Evolutionary conservation across 2,797 vertebrate species (phyloP).

Genomic region (Myotis planiceps): DNA sequence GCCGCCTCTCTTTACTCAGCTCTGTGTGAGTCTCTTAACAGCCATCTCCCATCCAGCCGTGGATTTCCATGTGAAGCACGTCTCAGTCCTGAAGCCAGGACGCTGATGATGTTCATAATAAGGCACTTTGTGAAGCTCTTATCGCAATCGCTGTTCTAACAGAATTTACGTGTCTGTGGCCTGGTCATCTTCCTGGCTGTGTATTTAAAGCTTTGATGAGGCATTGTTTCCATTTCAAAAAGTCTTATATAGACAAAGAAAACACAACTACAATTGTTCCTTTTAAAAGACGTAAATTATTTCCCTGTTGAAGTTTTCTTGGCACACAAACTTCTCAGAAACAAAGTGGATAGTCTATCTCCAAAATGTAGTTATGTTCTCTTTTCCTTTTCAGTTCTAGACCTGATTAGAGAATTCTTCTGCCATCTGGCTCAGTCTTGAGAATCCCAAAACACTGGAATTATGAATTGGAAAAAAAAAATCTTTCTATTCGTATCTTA

Average conservation of each 20-base stretch:
- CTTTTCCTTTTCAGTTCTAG: neutral
- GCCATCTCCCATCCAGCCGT: rapidly evolving
- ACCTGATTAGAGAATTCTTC: neutral
- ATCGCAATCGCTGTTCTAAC: neutral
- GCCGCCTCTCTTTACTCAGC: neutral
- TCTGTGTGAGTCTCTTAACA: neutral
- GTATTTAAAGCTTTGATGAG: neutral
- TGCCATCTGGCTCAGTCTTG: neutral
- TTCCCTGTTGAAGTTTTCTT: neutral
- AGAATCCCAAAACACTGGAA: neutral
- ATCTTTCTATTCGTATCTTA: neutral
- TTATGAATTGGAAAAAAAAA: neutral
- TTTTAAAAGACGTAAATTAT: neutral
- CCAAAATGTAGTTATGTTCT: neutral
- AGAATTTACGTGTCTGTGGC: neutral
- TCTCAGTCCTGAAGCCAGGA: neutral
- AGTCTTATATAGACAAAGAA: neutral
- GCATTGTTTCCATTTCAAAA: neutral
- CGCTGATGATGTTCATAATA: neutral
- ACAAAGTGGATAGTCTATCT: neutral
- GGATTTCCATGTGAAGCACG: neutral
- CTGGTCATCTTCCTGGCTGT: neutral
- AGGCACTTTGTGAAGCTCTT: too few relatives aligned
- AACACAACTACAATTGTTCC: neutral
- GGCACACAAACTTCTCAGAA: neutral